A percentile compares a stretch with the other conserved stretches of the same genome.
Conservation (phyloP, 2,797 vertebrate species). For the Neostethus bicornis region DNA sequence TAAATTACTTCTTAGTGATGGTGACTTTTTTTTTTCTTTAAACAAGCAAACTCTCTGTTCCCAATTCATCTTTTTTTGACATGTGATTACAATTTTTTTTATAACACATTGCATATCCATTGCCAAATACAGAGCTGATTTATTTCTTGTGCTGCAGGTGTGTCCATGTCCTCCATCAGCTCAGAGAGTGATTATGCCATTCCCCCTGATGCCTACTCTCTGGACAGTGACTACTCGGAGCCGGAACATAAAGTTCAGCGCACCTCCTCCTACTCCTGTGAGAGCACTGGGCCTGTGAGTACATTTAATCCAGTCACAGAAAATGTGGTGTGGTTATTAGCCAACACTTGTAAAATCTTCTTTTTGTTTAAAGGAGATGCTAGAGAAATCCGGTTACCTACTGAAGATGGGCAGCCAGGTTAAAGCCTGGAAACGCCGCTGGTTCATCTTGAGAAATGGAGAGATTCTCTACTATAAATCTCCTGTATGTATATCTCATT, state of each 20-base stretch:
- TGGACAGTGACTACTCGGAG: conserved; percentile 94
- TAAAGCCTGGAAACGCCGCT: conserved; percentile 94
- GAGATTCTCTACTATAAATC: conserved; percentile 96
- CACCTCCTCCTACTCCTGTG: conserved; percentile 90
- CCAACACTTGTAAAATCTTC: not conserved
- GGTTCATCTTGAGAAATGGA: conserved; percentile 94
- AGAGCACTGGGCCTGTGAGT: conserved; percentile 84
- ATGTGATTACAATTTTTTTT: no score
- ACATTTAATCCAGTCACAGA: not conserved
- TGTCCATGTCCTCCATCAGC: conserved; percentile 95
- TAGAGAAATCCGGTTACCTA: conserved; percentile 95
- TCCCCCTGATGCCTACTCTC: conserved; percentile 91
- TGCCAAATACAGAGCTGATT: not conserved
- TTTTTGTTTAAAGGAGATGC: conserved; percentile 79
- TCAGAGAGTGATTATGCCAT: conserved; percentile 96
- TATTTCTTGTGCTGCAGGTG: conserved; percentile 73
- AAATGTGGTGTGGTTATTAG: no score
- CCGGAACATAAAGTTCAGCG: conserved; percentile 94
- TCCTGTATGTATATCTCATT: conserved; percentile 84
- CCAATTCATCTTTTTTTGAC: no score
- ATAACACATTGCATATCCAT: not conserved
- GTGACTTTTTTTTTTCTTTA: no score
- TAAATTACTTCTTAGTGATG: no score
- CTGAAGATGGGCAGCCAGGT: conserved; percentile 94
- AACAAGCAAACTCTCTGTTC: no score